Evolutionary conservation across 2,113 vertebrate species (phyloP).

Genomic region (Psittacula cyanocephala): DNA sequence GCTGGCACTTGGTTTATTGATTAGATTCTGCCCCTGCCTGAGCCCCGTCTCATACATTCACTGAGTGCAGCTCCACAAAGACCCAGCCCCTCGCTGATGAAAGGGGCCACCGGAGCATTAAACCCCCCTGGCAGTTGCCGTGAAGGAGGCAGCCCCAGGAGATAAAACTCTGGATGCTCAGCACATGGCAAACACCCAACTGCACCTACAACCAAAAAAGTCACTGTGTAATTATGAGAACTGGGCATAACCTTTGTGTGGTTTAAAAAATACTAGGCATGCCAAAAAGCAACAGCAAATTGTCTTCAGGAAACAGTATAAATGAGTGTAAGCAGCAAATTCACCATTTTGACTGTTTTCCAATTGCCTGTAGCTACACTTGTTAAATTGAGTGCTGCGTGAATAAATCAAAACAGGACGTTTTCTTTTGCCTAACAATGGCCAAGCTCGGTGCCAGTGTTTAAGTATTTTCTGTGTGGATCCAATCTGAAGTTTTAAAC

Average conservation of each 20-base stretch:
- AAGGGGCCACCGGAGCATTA: background rate
- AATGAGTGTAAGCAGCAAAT: slow-evolving; percentile 33
- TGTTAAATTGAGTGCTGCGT: slow-evolving; percentile 52
- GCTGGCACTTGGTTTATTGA: background rate
- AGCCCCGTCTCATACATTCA: rapidly evolving
- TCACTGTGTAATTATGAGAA: background rate
- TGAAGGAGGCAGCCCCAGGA: background rate
- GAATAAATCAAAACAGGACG: slow-evolving; percentile 60
- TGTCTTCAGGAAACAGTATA: slow-evolving; percentile 34
- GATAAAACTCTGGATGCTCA: background rate
- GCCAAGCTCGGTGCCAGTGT: background rate
- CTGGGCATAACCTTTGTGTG: background rate
- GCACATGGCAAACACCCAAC: background rate
- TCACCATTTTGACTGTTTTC: slow-evolving; percentile 64
- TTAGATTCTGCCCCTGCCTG: background rate
- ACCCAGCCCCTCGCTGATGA: background rate
- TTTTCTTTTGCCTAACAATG: slow-evolving; percentile 7
- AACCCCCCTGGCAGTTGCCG: background rate
- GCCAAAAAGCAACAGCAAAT: slow-evolving; percentile 42
- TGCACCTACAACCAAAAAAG: background rate
- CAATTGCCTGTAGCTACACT: slow-evolving; percentile 63
- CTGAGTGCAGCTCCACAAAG: background rate
- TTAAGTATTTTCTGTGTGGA: background rate
- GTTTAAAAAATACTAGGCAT: background rate
- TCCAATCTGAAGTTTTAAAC: background rate